Evolutionary conservation across 1,140 invertebrate genomes (phyloP), one percentile per base, ranked within the genome.

Genomic region (Vanessa atalanta): DNA sequence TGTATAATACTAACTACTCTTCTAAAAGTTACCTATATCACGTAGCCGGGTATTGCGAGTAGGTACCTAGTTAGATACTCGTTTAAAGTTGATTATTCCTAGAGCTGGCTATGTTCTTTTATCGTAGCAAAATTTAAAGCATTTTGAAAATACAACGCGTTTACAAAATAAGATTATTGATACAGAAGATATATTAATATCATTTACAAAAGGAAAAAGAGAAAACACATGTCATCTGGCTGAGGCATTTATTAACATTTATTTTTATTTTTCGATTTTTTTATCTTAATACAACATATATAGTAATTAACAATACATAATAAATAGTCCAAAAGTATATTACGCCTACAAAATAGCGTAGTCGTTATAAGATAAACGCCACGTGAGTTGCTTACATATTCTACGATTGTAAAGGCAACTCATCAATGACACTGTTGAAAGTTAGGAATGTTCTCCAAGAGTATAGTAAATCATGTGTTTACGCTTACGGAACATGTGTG

Each of bases 271-370:
- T 91, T 86, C 80, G 81, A 82, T 90, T 88, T 89, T 88, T 88
- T 90, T 85, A 88, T 89, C 88, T 91, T 91, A 93, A 91, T 93
- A 93, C 89, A 93, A 93, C 89, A 93, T 93, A 93, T 89, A 91
- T 93, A 91, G 91, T 93, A 92, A 91, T 93, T 93, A 93, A 93
- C 91, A 93, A 92, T 93, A 93, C 91, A 89, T 93, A 93, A 93
- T 93, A 93, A 93, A 93, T 93, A 93, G 91, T 93, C 91, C 88
- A 93, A 93, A 93, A 93, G 91, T 93, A 93, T 93, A 93, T 93
- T 91, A 93, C 91, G 91, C 89, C 89, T 93, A 93, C 91, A 93
- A 91, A 93, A 91, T 89, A 93, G 89, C 91, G 91, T 93, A 93
- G 91, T 91, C 89, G 90, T 91, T 93, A 92, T 91, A 91, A 92